phyloP scores from a whole-genome alignment of 2,888 invertebrate genomes.

The Epinotia bilunana region DNA sequence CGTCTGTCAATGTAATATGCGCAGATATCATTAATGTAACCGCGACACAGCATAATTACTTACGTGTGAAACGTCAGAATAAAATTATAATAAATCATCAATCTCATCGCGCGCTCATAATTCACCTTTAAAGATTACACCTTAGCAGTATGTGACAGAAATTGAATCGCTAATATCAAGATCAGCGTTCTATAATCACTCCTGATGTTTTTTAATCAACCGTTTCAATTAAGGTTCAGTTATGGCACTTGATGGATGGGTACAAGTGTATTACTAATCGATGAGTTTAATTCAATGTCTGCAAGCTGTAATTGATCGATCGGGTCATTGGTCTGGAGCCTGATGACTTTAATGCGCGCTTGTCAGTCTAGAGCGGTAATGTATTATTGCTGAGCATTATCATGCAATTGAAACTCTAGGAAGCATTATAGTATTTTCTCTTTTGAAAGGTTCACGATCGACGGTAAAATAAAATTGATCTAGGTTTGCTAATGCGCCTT shows the following conservation, averaged over 20 bases:
- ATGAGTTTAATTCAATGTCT: conserved; percentile 24
- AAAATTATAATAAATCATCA: conserved; percentile 32
- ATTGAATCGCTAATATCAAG: neutral
- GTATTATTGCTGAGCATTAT: conserved; percentile 18
- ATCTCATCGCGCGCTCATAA: conserved; percentile 16
- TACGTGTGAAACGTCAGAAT: conserved; percentile 25
- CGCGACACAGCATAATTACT: conserved; percentile 23
- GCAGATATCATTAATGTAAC: conserved; percentile 13
- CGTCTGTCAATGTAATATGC: neutral
- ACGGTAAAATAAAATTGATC: neutral
- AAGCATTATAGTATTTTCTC: conserved; percentile 32
- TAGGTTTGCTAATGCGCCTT: neutral
- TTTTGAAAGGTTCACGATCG: conserved; percentile 9
- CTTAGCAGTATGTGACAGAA: conserved; percentile 16
- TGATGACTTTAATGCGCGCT: conserved; percentile 33
- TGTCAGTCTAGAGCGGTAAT: conserved; percentile 19
- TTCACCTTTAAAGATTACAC: conserved; percentile 15
- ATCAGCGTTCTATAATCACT: neutral
- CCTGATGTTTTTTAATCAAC: conserved; percentile 7
- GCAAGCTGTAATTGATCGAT: conserved; percentile 2
- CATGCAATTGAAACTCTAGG: conserved; percentile 9
- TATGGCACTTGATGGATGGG: conserved; percentile 33
- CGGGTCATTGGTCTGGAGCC: conserved; percentile 27
- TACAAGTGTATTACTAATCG: conserved; percentile 34
- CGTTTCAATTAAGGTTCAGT: conserved; percentile 15